phyloP scores from a whole-genome alignment of 2,797 vertebrate genomes.

The Lycodopsis pacificus region DNA sequence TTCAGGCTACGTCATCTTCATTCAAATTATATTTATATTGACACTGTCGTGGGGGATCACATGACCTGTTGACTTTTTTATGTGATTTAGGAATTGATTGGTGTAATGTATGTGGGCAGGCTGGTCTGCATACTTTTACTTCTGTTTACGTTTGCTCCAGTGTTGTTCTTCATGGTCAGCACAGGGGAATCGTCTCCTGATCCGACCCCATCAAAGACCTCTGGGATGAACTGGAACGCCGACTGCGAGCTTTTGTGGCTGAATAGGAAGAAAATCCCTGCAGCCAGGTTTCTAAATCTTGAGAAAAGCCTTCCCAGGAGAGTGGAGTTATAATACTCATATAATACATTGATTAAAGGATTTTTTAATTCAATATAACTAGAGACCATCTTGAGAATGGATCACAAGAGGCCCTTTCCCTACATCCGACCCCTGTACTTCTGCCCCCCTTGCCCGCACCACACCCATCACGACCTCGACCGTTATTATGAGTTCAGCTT shows the following conservation, averaged over 20 bases:
- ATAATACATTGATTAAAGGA: neutral
- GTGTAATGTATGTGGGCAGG: neutral
- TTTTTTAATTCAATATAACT: neutral
- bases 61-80: neutral
- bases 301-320: slow-evolving; percentile 9
- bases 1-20: neutral
- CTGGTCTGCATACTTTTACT: neutral
- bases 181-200: neutral
- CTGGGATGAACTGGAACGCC: slow-evolving; percentile 1
- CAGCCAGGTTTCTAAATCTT: slow-evolving; percentile 2
- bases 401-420: neutral
- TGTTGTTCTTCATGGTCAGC: slow-evolving; percentile 2
- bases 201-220: neutral
- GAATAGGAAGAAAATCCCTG: slow-evolving; percentile 20
- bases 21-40: neutral
- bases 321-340: neutral
- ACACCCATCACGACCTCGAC: no score
- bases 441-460: no score
- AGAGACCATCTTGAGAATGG: neutral
- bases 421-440: no score
- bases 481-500: no score
- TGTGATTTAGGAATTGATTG: neutral
- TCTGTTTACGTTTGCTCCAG: neutral
- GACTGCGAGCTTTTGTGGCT: slow-evolving; percentile 3
- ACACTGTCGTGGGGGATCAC: neutral